Base-by-base conservation (phyloP, 2,113 vertebrate species). In the Bucco capensis region DNA sequence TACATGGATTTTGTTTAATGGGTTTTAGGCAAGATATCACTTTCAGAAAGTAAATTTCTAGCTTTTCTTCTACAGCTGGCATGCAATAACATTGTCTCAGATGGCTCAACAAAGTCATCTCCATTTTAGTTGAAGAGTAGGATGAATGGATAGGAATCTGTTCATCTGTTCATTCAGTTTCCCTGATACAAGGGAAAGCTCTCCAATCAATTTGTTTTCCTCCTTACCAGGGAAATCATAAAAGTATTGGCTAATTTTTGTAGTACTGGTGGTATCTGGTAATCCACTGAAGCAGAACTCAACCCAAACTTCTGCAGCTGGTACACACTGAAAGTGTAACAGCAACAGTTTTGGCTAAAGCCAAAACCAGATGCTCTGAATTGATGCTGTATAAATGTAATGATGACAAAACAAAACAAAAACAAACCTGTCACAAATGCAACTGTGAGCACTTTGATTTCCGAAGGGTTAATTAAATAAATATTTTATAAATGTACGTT, bases 361-460 rank as follows among this genome's bases (percentile, higher is more conserved):
- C 44, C 91, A 92, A 92, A 94, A 89, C 79, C 47, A 31, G 53
- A 79, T 91, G 95, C 86, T 93, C 70, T 83, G 76, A 83, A 88
- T 79, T 90, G 84, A 89, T 88, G 86, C 71, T 71, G 54, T 81
- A 51, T 86, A 93, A 86, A 96, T 93, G 89, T 93, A 92, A 92
- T 50, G 73, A 88, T 66, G 92, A 94, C 86, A 84, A 86, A 93
- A 92, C 64, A 54, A 93, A 93, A 92, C 61, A 93, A 94, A 96
- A 92, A 87, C 93, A 50, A 81, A 93, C 79, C 27, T 92, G 81
- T 86, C 82, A 97, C 89, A 95, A 83, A 91, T 92, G 88, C 90
- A 94, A 95, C 87, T 89, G 94, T 94, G 92, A 94, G 93, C 89
- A 95, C 90, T 94, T 94, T 84, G 86, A 95, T 94, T 95, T 94